Base-by-base conservation (phyloP, 1,140 invertebrate genomes). In the Drosophila albomicans region DNA sequence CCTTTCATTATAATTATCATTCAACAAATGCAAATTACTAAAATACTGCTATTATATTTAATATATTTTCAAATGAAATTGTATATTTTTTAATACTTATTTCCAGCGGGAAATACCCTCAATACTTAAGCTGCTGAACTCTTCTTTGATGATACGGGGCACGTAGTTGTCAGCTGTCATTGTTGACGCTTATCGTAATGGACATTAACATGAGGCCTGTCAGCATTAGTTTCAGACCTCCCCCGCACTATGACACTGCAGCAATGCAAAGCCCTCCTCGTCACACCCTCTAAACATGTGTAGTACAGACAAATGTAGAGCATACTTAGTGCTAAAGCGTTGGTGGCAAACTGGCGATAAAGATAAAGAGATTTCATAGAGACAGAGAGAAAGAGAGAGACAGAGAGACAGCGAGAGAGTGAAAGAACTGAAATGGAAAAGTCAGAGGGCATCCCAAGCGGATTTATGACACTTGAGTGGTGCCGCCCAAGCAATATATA, bases 201-300 rank as follows among this genome's bases (percentile, higher is more conserved):
- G 46, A 52, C 66, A 61, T 69, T 61, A 69, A 43, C 66, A 69
- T 61, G 57, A 16, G 57, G 46, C 57, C 48, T 30, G 66, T 59
- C 65, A 35, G 65, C 54, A 58, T 59, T 68, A 68, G 54, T 68
- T 68, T 58, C 25, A 58, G 59, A 32, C 16, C 25, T 28, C 28
- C 30, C 25, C 6, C 13, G 15, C 32, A 11, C 32, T 32, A 10
- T 10, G 10, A 3, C 30, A 45, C 7, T 6, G 25, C 6, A 1
- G n/a, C 25, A 28, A 20, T 28, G 20, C 20, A 7, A 28, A 10
- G 3, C 45, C 45, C 20, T n/a, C 20, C 20, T 25, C 3, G 1
- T 5, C 7, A 7, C 13, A 43, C 52, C 52, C 28, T 5, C 64
- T 10, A n/a, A 41, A 48, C 13, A 30, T 35, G 56, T 58, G 38